Base-by-base conservation (phyloP, 2,113 vertebrate genomes). In the Laticauda colubrina region DNA sequence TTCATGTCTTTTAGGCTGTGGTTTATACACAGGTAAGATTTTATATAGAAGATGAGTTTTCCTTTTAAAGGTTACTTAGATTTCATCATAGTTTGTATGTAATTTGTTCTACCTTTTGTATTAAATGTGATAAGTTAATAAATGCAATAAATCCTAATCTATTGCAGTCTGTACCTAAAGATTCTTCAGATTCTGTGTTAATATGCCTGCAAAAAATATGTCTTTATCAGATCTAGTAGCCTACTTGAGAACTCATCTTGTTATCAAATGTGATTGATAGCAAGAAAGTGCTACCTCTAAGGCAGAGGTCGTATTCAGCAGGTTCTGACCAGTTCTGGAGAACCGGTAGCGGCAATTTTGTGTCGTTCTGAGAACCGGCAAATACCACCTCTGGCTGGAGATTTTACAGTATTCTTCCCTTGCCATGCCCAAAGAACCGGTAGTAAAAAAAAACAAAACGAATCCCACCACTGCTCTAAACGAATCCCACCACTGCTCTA, bases 71-170 rank as follows among this genome's bases (percentile, higher is more conserved):
- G 93, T 89, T 61, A 87, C 91, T 96, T 48, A 89, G 93, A 88
- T 96, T 96, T 96, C 95, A 91, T 87, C 96, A 92, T 94, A 21
- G 85, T 34, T 92, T 64, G 45, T 94, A 1, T 94, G 9, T 95
- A 91, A 89, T 53, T 61, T 29, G 91, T 95, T 95, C 20, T 87
- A 20, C 59, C 34, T 85, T 94, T 96, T 95, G 87, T 96, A 93
- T 92, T 94, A 92, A 95, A 96, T 93, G 2, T 29, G 43, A 92
- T 91, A 88, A 93, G 94, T 97, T 81, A 97, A 94, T 97, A 96
- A 97, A 96, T 94, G 89, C 94, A 97, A 94, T 55, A 90, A 90
- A 87, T 23, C 26, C 29, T 29, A 53, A 61, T 87, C 69, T 57
- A 15, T 85, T 54, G 56, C 34, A 6, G 21, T 26, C 54, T 55